Percentiles rank a stretch among this genome's conserved stretches.
Evolutionary conservation across 2,888 invertebrate species (phyloP).

Genomic region (Griposia aprilina): DNA sequence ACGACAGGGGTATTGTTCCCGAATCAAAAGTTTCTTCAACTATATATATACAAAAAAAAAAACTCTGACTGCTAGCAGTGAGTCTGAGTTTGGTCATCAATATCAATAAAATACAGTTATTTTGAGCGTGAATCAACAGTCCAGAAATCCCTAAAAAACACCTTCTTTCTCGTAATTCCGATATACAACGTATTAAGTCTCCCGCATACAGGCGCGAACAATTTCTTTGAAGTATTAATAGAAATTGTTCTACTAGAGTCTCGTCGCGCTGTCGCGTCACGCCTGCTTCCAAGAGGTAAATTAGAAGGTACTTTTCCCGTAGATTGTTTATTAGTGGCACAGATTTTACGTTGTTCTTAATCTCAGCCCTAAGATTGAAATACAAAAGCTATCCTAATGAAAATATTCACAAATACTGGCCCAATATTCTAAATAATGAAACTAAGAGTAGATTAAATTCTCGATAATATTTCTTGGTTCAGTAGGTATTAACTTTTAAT

Average conservation of each 20-base stretch:
- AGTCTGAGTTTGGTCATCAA: no score
- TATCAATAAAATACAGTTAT: not conserved
- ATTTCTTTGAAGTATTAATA: no score
- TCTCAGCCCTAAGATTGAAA: constrained; percentile 25
- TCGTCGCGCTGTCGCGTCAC: no score
- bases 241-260: no score
- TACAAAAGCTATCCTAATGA: constrained; percentile 14
- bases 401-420: constrained; percentile 2
- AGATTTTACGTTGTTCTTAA: constrained; percentile 15
- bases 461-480: not conserved
- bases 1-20: no score
- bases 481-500: not conserved
- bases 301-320: constrained; percentile 1
- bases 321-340: constrained; percentile 28
- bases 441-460: not conserved
- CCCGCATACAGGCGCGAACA: no score
- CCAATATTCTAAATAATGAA: not conserved
- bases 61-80: no score
- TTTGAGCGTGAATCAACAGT: not conserved
- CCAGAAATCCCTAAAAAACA: not conserved
- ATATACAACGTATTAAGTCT: constrained; percentile 11
- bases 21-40: no score
- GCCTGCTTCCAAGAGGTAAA: not conserved
- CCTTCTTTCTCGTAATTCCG: not conserved
- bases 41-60: no score